Conservation (phyloP, 2,113 vertebrate species). For the Sebastes fasciatus region DNA sequence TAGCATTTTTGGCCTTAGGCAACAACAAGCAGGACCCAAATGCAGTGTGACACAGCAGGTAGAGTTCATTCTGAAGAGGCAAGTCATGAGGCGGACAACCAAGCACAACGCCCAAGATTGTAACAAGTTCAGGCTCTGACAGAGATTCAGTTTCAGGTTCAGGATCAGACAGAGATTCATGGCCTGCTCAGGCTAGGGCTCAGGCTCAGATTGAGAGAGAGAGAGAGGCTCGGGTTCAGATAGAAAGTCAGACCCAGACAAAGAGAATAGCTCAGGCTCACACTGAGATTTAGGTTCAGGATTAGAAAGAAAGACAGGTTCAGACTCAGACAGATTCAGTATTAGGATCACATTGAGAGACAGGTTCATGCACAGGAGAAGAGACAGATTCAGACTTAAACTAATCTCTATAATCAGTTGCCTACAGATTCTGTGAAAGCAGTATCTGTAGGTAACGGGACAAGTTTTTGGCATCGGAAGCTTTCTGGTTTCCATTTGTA, state of each 20-base stretch:
- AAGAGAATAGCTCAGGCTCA: background rate
- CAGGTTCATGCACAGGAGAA: background rate
- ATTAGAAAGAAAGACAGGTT: too few species aligned
- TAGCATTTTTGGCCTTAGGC: background rate
- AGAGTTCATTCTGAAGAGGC: background rate
- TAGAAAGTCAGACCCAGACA: background rate
- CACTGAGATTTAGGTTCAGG: background rate
- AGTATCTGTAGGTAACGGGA: too few species aligned
- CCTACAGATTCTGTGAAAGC: too few species aligned
- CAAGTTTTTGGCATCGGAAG: too few species aligned
- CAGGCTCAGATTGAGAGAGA: background rate
- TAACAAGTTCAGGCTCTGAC: background rate
- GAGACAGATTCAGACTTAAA: too few species aligned
- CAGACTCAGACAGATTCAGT: background rate
- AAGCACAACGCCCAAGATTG: slow-evolving; percentile 6
- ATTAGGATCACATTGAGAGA: background rate
- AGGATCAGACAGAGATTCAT: background rate
- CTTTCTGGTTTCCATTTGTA: too few species aligned
- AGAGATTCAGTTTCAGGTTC: background rate
- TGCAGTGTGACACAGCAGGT: background rate
- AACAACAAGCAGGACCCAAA: background rate
- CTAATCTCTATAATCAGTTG: too few species aligned
- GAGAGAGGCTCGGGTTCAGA: background rate
- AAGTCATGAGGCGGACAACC: background rate
- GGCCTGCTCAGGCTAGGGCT: background rate